Evolutionary conservation across 2,888 invertebrate genomes (phyloP), one percentile per base, ranked within the genome.

Genomic region (Ctena decussata): DNA sequence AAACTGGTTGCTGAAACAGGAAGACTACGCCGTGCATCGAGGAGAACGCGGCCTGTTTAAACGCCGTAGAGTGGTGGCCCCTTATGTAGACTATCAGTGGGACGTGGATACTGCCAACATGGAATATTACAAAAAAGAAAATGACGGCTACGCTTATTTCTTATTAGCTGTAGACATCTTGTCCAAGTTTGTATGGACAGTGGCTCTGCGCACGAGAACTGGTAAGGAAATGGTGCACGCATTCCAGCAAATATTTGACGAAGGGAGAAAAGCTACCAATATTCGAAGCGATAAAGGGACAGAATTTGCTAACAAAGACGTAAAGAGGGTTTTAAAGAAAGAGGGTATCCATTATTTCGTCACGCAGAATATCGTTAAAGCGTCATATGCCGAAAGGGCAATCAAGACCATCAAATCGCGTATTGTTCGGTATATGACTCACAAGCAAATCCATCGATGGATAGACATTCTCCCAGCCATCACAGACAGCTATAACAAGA

Each of bases 11-110:
- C n/a, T 57, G 44, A 80, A 46, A 69, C 81, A 84, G 44, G 81
- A 82, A 60, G 73, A 77, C 12, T 84, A 80, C 57, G 78, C 82
- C 24, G 77, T 89, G 37, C 85, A 85, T 46, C 73, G 71, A 73
- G 81, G 78, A 46, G 77, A 75, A 0, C 57, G 79, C n/a, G 15
- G 80, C 15, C 80, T 81, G 73, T 85, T 85, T 24, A 70, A 76
- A 49, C 79, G 85, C 1, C 21, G 57, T 11, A n/a, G 74, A 30
- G 77, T 86, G 11, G 35, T 87, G 8, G 76, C 81, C 6, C 79
- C 82, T 46, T 77, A 46, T 18, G 69, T 89, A n/a, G 81, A 87
- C 77, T 84, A 78, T 81, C 86, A 81, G n/a, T n/a, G n/a, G n/a
- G n/a, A n/a, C n/a, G n/a, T n/a, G n/a, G n/a, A n/a, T n/a, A n/a